These are phyloP conservation scores for Cherax destructor DNA, from an alignment of 1,140 invertebrate species.

Conservation along the genomic window DNA sequence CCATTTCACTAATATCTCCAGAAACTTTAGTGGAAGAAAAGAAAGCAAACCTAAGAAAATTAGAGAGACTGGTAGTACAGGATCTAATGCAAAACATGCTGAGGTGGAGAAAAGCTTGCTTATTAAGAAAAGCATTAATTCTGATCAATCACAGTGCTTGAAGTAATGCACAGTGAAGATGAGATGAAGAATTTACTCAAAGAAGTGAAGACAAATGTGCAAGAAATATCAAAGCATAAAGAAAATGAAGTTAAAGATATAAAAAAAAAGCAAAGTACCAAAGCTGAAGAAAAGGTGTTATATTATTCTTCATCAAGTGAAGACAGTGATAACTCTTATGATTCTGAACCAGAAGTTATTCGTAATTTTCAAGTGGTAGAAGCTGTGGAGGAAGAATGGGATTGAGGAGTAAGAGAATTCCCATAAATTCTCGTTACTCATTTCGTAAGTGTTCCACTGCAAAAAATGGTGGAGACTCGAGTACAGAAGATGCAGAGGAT, in stretches of 20 bases:
- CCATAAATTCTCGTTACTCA: constrained; percentile 20
- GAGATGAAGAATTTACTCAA: neutral
- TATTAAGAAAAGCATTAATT: neutral
- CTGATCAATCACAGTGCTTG: neutral
- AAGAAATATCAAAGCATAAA: neutral
- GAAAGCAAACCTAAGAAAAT: neutral
- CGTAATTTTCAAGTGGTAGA: constrained; percentile 55
- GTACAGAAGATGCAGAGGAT: neutral
- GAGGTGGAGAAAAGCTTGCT: neutral
- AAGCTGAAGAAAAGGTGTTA: neutral
- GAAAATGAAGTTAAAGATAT: neutral
- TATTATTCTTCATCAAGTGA: constrained; percentile 48
- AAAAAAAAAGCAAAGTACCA: neutral
- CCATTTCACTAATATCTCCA: neutral
- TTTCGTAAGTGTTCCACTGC: constrained; percentile 31
- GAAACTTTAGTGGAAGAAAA: neutral
- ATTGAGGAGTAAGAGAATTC: constrained; percentile 40
- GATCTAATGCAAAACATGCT: neutral
- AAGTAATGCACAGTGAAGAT: neutral
- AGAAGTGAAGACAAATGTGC: neutral
- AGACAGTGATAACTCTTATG: constrained; percentile 37
- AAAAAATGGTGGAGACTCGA: neutral
- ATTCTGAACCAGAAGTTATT: constrained; percentile 49
- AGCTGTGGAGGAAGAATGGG: constrained; percentile 43
- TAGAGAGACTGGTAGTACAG: neutral